phyloP scores from a whole-genome alignment of 2,888 invertebrate species.

The Pollenia griseotomentosa region DNA sequence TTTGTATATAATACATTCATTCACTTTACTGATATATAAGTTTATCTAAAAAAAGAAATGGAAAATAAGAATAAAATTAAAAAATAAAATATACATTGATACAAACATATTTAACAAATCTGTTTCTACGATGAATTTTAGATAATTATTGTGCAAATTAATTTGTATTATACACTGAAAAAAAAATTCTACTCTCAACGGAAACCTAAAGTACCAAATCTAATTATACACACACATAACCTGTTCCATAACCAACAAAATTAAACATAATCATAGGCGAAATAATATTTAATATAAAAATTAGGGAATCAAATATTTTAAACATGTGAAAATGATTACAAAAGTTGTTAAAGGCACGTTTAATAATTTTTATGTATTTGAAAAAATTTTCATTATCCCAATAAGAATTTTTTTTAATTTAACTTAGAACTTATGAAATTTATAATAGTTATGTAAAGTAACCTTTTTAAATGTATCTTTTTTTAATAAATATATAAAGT shows the following conservation, averaged over 20 bases:
- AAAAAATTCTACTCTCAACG: conserved; percentile 30
- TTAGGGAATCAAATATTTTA: conserved; percentile 38
- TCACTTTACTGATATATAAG: conserved; percentile 20
- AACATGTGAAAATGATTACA: neutral
- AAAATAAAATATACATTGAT: neutral
- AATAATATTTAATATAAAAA: conserved; percentile 12
- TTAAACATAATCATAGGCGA: conserved; percentile 6
- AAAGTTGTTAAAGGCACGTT: no score
- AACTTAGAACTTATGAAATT: no score
- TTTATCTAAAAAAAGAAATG: neutral
- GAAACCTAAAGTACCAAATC: conserved; percentile 45
- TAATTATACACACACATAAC: conserved; percentile 25
- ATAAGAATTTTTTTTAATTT: no score
- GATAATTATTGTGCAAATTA: conserved; percentile 50
- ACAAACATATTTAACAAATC: conserved; percentile 1
- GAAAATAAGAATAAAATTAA: neutral
- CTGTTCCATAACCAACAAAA: conserved; percentile 18
- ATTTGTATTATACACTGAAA: conserved; percentile 69
- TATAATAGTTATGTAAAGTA: no score
- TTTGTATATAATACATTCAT: conserved; percentile 22
- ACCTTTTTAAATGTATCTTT: no score
- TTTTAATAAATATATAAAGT: no score
- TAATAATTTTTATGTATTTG: no score
- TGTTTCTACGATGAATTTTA: conserved; percentile 47
- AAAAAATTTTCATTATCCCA: no score